Percentiles rank a stretch among this genome's conserved stretches.
Evolutionary conservation across 2,113 vertebrate species (phyloP).

Genomic region (Melanerpes aurifrons): DNA sequence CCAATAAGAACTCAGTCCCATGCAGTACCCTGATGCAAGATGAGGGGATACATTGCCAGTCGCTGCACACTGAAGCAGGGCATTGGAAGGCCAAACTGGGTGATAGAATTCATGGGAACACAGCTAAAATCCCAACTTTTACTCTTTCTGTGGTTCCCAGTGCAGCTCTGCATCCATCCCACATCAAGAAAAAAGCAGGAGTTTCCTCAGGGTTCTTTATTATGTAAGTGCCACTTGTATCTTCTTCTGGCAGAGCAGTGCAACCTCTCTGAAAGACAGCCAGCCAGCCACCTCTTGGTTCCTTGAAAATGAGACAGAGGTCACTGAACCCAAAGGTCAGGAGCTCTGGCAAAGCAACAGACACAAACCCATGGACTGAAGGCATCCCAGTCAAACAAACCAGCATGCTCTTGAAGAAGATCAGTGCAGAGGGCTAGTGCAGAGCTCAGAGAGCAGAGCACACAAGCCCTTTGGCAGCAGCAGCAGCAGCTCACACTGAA

Average conservation of each 20-base stretch:
- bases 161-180: slow-evolving; percentile 5
- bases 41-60: background rate
- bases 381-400: background rate
- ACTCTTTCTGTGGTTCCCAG: background rate
- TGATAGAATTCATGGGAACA: slow-evolving; percentile 9
- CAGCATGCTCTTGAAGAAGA: background rate
- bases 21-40: background rate
- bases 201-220: slow-evolving; percentile 37
- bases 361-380: background rate
- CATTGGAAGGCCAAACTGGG: slow-evolving; percentile 16
- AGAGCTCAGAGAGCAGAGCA: background rate
- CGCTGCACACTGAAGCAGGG: background rate
- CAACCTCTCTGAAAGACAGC: background rate
- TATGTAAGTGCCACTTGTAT: slow-evolving; percentile 26
- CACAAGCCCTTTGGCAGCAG: background rate
- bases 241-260: slow-evolving; percentile 8
- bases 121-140: background rate
- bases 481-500: background rate
- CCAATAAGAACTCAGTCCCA: background rate
- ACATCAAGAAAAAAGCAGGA: background rate
- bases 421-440: background rate
- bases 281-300: background rate
- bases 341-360: background rate
- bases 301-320: background rate
- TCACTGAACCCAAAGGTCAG: background rate